These are phyloP conservation scores for Phyllopteryx taeniolatus DNA, from an alignment of 2,113 vertebrate genomes.

Conservation along the genomic window DNA sequence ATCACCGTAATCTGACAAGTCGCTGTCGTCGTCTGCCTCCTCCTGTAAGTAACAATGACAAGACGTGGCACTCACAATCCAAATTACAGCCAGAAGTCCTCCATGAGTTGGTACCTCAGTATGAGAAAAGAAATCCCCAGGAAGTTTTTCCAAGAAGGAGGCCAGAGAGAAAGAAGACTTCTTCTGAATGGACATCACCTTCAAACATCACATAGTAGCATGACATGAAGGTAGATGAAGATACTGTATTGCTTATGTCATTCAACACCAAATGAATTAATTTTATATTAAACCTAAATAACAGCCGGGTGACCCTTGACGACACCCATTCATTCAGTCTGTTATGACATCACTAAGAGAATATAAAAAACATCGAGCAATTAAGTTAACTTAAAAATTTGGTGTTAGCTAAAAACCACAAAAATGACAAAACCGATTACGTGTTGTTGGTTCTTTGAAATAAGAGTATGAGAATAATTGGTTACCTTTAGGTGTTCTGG, in stretches of 20 bases:
- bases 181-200: slow-evolving; percentile 94
- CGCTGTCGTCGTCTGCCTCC: slow-evolving; percentile 76
- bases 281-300: neutral
- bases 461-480: neutral
- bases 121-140: slow-evolving; percentile 96
- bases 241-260: neutral
- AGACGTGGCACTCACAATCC: neutral
- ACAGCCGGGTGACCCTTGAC: neutral
- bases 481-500: slow-evolving; percentile 83
- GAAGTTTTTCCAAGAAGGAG: slow-evolving; percentile 93
- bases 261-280: neutral
- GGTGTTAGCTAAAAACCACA: neutral
- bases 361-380: neutral
- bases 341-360: neutral
- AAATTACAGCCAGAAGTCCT: neutral
- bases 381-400: neutral
- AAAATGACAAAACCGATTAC: neutral
- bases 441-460: neutral
- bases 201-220: slow-evolving; percentile 46
- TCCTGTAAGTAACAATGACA: slow-evolving; percentile 45
- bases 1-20: slow-evolving; percentile 90
- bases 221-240: neutral
- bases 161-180: slow-evolving; percentile 90
- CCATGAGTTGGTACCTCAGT: slow-evolving; percentile 77
- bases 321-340: neutral